phyloP scores from a whole-genome alignment of 2,113 vertebrate genomes.

The Oophaga pumilio region DNA sequence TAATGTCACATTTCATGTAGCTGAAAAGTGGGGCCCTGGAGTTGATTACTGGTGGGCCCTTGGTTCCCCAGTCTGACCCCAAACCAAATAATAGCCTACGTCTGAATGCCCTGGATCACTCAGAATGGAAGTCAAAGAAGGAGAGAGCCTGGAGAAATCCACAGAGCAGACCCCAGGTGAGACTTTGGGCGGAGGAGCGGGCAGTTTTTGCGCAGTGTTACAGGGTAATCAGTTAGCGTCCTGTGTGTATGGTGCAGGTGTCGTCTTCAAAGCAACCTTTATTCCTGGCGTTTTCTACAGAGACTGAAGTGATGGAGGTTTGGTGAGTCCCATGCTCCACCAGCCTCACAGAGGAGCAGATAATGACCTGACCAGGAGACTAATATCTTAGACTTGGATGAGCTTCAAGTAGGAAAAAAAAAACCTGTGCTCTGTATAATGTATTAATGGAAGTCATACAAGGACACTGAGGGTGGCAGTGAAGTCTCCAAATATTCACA shows the following conservation, averaged over 20 bases:
- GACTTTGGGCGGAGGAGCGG: background rate
- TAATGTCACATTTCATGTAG: too few relatives aligned
- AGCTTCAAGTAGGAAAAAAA: background rate
- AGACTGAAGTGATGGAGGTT: background rate
- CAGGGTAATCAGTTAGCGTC: background rate
- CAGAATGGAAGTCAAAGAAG: background rate
- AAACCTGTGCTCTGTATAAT: background rate
- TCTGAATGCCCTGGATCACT: too few relatives aligned
- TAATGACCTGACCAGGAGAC: background rate
- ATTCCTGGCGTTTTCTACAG: background rate
- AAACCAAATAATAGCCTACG: too few relatives aligned
- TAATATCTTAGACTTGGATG: background rate
- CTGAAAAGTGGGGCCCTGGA: too few relatives aligned
- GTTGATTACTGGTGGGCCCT: too few relatives aligned
- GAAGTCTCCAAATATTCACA: slow-evolving; percentile 18
- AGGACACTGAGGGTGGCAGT: slow-evolving; percentile 8
- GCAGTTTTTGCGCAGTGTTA: background rate
- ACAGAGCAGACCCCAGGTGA: background rate
- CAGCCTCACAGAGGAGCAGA: slow-evolving; percentile 12
- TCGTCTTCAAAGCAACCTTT: slow-evolving; percentile 14
- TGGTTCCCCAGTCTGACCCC: too few relatives aligned
- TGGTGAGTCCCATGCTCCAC: background rate
- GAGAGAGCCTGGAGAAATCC: background rate
- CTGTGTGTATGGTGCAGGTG: background rate
- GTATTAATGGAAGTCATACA: slow-evolving; percentile 3